phyloP scores from a whole-genome alignment of 2,888 invertebrate genomes.

The Tetheella fluctuosa region DNA sequence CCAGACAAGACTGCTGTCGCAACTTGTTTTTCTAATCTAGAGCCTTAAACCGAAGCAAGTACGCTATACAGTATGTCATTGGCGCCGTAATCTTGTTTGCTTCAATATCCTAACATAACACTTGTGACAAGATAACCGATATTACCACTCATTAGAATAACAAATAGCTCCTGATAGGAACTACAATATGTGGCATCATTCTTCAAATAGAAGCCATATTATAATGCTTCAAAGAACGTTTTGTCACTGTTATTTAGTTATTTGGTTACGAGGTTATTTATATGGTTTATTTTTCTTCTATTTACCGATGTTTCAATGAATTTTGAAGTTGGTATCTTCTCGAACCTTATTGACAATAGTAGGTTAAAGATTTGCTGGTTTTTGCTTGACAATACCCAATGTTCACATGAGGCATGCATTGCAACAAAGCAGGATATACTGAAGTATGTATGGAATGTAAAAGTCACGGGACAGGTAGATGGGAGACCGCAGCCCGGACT shows the following conservation, averaged over 20 bases:
- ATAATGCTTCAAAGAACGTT: background rate
- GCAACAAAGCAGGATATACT: constrained; percentile 21
- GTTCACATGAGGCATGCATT: constrained; percentile 16
- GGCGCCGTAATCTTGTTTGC: constrained; percentile 28
- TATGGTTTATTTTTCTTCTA: background rate
- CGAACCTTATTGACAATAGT: constrained; percentile 7
- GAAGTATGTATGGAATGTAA: constrained; percentile 48
- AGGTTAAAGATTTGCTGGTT: constrained; percentile 13
- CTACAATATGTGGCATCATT: constrained; percentile 35
- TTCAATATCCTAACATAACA: constrained; percentile 21
- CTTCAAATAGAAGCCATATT: constrained; percentile 3
- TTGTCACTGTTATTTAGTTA: background rate
- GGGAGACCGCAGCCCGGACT: constrained; percentile 31
- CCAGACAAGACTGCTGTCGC: constrained; percentile 1
- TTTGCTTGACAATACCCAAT: constrained; percentile 20
- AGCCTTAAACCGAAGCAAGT: background rate
- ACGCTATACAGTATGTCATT: constrained; percentile 8
- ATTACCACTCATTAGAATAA: constrained; percentile 41
- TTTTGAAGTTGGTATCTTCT: background rate
- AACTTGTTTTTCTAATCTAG: background rate
- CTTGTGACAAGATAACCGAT: constrained; percentile 23
- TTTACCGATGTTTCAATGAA: background rate
- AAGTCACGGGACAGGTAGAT: constrained; percentile 48
- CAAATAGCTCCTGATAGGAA: constrained; percentile 35
- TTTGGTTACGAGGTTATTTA: background rate